Percentiles rank a stretch among this genome's conserved stretches.
Conservation (phyloP, 2,113 vertebrate species). For the Bufo gargarizans region DNA sequence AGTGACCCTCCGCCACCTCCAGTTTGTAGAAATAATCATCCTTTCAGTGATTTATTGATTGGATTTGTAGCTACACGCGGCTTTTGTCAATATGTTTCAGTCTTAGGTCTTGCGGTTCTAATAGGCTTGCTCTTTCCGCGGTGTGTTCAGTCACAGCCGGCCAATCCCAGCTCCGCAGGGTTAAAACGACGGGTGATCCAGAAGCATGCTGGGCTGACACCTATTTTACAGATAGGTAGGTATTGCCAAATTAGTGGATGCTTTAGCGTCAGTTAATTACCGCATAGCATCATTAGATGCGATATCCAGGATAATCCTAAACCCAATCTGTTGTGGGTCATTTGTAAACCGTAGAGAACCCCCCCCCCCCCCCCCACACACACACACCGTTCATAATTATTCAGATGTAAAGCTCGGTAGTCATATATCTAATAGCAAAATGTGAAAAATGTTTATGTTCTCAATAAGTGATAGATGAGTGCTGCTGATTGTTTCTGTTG, state of each 20-base stretch:
- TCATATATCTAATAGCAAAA: no score
- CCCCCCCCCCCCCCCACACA: no score
- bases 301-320: not conserved
- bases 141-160: constrained; percentile 1
- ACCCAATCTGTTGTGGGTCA: constrained; percentile 15
- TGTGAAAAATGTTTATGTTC: no score
- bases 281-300: not conserved
- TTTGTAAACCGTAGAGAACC: not conserved
- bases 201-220: not conserved
- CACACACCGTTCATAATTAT: no score
- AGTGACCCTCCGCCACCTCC: constrained; percentile 73
- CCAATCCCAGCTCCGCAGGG: constrained; percentile 4
- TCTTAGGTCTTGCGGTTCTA: constrained; percentile 63
- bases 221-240: not conserved
- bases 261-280: not conserved
- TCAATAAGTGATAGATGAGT: no score
- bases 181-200: not conserved
- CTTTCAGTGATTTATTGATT: constrained; percentile 78
- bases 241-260: not conserved
- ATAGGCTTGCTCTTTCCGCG: constrained; percentile 61
- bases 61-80: constrained; percentile 64
- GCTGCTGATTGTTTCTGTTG: no score
- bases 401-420: no score
- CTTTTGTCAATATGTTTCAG: constrained; percentile 67
- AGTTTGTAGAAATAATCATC: constrained; percentile 79